Conservation (phyloP, 2,888 invertebrate species). For the Teleiodes luculella region DNA sequence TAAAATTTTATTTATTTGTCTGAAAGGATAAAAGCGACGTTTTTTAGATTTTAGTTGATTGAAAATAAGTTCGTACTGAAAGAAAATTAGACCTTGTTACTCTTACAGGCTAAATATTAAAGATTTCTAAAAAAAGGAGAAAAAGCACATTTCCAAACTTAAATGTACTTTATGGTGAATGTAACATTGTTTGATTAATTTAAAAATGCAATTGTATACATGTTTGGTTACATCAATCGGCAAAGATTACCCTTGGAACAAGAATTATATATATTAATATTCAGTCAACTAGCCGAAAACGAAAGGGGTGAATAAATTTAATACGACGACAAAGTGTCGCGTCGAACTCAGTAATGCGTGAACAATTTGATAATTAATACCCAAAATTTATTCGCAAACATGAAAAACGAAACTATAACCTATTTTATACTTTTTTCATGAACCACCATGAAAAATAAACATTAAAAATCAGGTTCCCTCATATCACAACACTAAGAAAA, state of each 20-base stretch:
- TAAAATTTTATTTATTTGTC: too few species aligned
- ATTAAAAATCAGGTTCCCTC: background rate
- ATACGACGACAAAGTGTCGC: constrained; percentile 48
- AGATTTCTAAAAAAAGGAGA: too few species aligned
- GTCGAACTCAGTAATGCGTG: constrained; percentile 62
- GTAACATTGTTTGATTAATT: too few species aligned
- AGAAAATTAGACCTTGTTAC: too few species aligned
- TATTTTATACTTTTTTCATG: background rate
- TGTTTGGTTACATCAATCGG: constrained; percentile 52
- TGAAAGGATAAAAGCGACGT: too few species aligned
- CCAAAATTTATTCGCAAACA: constrained; percentile 30
- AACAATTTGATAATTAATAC: constrained; percentile 72
- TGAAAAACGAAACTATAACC: background rate
- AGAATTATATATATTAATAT: constrained; percentile 54
- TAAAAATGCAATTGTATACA: background rate
- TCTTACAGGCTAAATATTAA: too few species aligned
- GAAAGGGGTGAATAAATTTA: constrained; percentile 71
- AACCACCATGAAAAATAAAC: background rate
- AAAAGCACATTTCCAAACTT: too few species aligned
- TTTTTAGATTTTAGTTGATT: too few species aligned
- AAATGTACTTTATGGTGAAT: too few species aligned
- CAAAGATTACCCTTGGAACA: constrained; percentile 55
- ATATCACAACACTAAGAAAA: background rate
- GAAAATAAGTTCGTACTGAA: too few species aligned
- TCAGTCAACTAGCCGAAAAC: constrained; percentile 64